These are phyloP conservation scores for Anodontia alba DNA, from an alignment of 2,888 invertebrate genomes.

Conservation along the genomic window DNA sequence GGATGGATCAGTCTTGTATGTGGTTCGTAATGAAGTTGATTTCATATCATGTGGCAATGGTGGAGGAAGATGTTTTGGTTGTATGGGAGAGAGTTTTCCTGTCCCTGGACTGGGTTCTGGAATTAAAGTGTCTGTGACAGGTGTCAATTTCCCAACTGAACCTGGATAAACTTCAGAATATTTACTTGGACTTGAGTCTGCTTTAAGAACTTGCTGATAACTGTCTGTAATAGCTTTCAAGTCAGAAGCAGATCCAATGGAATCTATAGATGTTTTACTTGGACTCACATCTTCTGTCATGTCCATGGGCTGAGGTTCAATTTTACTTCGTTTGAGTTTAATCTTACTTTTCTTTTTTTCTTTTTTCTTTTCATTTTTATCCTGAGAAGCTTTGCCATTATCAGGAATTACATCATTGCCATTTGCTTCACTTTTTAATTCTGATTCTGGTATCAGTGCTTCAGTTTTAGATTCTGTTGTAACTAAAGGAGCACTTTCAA, in stretches of 20 bases:
- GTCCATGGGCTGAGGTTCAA: constrained; percentile 44
- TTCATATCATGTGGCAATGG: constrained; percentile 71
- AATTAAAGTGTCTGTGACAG: constrained; percentile 24
- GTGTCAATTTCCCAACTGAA: neutral
- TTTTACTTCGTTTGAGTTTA: constrained; percentile 16
- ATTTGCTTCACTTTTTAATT: neutral
- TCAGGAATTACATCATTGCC: neutral
- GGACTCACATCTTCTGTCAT: constrained; percentile 39
- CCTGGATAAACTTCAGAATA: constrained; percentile 12
- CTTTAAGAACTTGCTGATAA: constrained; percentile 50
- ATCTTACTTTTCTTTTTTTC: constrained; percentile 33
- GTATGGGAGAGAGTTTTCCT: constrained; percentile 65
- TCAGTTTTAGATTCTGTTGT: constrained; percentile 18
- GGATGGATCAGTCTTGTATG: constrained; percentile 73
- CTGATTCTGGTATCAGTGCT: neutral
- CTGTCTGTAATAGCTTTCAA: constrained; percentile 59
- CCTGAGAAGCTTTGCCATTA: neutral
- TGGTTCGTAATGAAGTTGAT: constrained; percentile 69
- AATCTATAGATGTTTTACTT: constrained; percentile 46
- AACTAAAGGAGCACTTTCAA: constrained; percentile 20
- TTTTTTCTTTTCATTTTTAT: constrained; percentile 50
- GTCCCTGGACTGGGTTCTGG: constrained; percentile 56
- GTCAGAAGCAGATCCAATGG: constrained; percentile 60
- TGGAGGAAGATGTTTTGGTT: constrained; percentile 66
- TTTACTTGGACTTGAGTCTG: constrained; percentile 22